Evolutionary conservation across 2,888 invertebrate species (phyloP), one percentile per base, ranked within the genome.

Genomic region (Caenorhabditis drosophilae): DNA sequence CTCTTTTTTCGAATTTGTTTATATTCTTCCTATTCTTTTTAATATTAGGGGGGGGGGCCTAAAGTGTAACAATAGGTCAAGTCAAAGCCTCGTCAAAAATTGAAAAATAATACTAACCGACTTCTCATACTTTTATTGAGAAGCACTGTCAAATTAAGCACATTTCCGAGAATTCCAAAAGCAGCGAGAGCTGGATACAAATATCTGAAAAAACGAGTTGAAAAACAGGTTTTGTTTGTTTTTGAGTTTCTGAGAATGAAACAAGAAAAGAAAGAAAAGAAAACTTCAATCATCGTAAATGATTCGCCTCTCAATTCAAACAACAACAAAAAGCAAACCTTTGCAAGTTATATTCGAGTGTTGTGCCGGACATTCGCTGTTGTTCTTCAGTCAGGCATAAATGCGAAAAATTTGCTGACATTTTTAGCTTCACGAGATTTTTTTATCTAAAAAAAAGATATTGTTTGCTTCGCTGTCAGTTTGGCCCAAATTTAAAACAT

Each of bases 81-180:
- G n/a, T n/a, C n/a, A n/a, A n/a, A n/a, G n/a, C n/a, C n/a, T n/a
- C n/a, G 4, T 40, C 18, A 16, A 20, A 20, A 25, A 15, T 9
- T 25, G 4, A 18, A 35, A 20, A 34, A 42, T 40, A 20, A 36
- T 11, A 15, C 38, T 11, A 36, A 76, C 76, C 76, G 61, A 57
- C 74, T 76, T 31, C 76, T 15, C 76, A 76, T 76, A 40, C 52
- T 73, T 46, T 59, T 57, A 50, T 82, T 82, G 27, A 81, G 53
- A 11, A 81, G 58, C 1, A 81, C 81, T 15, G 81, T 82, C 35
- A 81, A 54, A 45, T 81, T 81, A 35, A 81, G 70, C 20, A 67
- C 61, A 46, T 81, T 81, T 49, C 81, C 81, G 38, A 81, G 57
- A 44, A 81, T 82, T 9, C 81, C 81, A 57, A 82, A 80, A 18